Base-by-base conservation (phyloP, 2,888 invertebrate species). In the Nineta flava region DNA sequence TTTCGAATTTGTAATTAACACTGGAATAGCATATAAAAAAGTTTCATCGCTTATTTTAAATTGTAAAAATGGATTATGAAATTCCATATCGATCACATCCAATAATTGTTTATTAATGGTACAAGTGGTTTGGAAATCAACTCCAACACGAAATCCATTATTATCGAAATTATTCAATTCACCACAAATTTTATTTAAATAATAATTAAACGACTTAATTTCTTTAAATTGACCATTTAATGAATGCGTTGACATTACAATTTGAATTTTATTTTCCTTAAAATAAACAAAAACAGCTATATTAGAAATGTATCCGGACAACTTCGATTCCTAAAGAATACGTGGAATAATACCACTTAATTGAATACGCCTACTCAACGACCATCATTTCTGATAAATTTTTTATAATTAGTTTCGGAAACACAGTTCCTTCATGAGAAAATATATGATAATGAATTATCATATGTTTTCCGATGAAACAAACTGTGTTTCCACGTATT, bases 51-150 rank as follows among this genome's bases (percentile, higher is more conserved):
- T 61, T 13, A 66, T 63, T 46, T 57, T 63, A 58, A 70, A 73
- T 50, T 69, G 63, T 50, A 79, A 59, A 58, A 70, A 77, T 16
- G 76, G 67, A 53, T 75, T 74, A 53, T 70, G 66, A 61, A 79
- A 76, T 54, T 63, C 59, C 52, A 68, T 68, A 58, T 66, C 57
- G 12, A 56, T 53, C 35, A 59, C 55, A 2, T 59, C 58, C 26
- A 70, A 52, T 40, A 73, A 65, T 51, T 59, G 60, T 5, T 65
- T 62, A 16, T 62, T 58, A 26, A 68, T 52, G 52, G 48, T 31
- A 38, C 47, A 51, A 2, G 42, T 43, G 21, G 44, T 54, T 32
- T 59, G 58, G 42, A 65, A 59, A 51, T 67, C 65, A 13, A 67
- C 58, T 6, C 68, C 70, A 58, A 70, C 70, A 49, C 65, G 62